Percentiles rank a stretch among this genome's conserved stretches.
These are phyloP conservation scores for Eriosoma lanigerum DNA, from an alignment of 1,140 invertebrate species.

Conservation along the genomic window DNA sequence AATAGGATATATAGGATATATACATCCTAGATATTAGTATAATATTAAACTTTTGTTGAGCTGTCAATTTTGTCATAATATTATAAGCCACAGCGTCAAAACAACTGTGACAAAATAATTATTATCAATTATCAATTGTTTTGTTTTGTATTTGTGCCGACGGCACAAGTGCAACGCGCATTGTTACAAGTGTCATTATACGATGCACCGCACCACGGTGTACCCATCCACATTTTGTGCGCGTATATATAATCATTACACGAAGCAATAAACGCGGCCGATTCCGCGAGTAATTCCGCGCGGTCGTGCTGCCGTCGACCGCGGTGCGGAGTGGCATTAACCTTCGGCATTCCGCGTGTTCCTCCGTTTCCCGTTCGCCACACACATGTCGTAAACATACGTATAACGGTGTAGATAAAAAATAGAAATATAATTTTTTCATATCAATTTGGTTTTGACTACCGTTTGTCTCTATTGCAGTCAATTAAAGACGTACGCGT, in stretches of 20 bases:
- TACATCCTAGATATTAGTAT: too few species aligned
- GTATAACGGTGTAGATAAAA: neutral
- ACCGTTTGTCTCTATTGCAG: neutral
- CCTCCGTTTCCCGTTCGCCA: constrained; percentile 19
- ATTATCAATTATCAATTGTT: neutral
- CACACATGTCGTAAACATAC: neutral
- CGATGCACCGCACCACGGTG: neutral
- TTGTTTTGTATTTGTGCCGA: neutral
- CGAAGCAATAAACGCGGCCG: neutral
- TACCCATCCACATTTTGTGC: neutral
- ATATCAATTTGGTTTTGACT: neutral
- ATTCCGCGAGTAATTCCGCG: neutral
- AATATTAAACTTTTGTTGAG: too few species aligned
- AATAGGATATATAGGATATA: too few species aligned
- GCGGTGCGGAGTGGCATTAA: constrained; percentile 30
- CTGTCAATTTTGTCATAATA: too few species aligned
- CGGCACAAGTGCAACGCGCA: neutral
- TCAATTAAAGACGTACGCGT: constrained; percentile 5
- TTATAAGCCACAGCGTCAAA: too few species aligned
- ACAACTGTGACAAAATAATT: too few species aligned
- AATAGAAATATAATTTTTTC: neutral
- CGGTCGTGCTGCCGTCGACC: neutral
- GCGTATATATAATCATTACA: neutral
- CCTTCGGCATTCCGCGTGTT: constrained; percentile 43
- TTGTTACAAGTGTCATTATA: neutral